Conservation (phyloP, 2,113 vertebrate species). For the Aegotheles bennettii region DNA sequence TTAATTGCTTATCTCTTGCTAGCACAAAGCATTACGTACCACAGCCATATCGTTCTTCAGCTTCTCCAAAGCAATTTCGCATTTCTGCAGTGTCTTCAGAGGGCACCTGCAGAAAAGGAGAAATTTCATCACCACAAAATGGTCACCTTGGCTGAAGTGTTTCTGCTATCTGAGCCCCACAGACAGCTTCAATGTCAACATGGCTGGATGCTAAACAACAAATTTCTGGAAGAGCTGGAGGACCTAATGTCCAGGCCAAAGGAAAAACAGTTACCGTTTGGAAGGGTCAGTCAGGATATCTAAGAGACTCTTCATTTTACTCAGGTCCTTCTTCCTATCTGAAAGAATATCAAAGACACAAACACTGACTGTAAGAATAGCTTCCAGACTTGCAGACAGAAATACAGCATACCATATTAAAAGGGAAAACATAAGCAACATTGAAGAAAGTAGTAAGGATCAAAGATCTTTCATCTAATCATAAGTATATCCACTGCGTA, state of each 20-base stretch:
- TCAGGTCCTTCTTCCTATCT: conserved; percentile 98
- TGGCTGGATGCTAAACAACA: background rate
- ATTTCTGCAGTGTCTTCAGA: conserved; percentile 94
- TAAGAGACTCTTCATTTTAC: conserved; percentile 97
- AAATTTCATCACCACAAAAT: background rate
- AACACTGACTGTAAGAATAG: background rate
- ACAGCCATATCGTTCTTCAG: conserved; percentile 98
- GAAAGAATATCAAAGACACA: conserved; percentile 10
- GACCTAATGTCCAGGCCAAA: background rate
- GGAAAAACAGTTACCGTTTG: conserved; percentile 78
- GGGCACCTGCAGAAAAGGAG: conserved; percentile 78
- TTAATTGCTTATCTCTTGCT: background rate
- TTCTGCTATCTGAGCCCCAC: background rate
- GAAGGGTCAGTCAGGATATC: conserved; percentile 96
- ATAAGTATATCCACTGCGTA: background rate
- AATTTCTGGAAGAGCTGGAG: background rate
- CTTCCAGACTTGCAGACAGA: background rate
- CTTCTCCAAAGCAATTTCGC: conserved; percentile 96
- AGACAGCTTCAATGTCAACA: background rate
- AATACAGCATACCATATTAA: background rate
- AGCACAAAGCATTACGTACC: conserved; percentile 69
- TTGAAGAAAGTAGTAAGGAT: background rate
- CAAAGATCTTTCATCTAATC: background rate
- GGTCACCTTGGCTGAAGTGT: background rate
- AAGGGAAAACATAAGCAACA: background rate